Base-by-base conservation (phyloP, 2,797 vertebrate species). In the Mus caroli region DNA sequence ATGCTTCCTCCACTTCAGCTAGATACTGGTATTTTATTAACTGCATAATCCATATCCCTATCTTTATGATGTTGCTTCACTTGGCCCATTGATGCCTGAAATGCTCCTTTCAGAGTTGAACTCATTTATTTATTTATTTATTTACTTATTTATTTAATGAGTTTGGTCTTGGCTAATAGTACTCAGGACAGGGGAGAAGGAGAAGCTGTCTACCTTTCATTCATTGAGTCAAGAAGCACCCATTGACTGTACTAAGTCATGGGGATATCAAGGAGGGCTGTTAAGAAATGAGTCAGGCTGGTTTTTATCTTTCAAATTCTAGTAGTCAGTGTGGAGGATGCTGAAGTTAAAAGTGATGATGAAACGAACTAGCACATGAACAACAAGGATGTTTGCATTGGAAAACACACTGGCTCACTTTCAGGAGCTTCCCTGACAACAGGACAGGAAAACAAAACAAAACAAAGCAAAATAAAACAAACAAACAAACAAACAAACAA, bases 121-220 rank as follows among this genome's bases (percentile, higher is more conserved):
- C 50, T 94, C 46, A 40, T 28, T 69, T 88, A 78, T 11, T 26
- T 79, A 43, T 43, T 43, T 43, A 43, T 43, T 43, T 43, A 43
- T 43, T 43, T 43, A 43, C 5, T 43, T 43, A 43, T 64, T 78
- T 79, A 69, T 78, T 67, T 67, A 28, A 92, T 87, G 91, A 73
- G 62, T 93, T 87, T 94, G 69, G 60, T 64, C 31, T 46, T 69
- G 24, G 75, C 89, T 91, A 80, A 67, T 71, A 89, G 92, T 91
- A 54, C n/a, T 13, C 34, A 54, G 24, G 43, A 13, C 34, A 11
- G 22, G 12, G 4, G 10, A 24, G 37, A 4, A 64, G 71, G 94
- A 52, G 34, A 54, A 69, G 3, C 73, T 82, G 40, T 22, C 0
- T 13, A 22, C 31, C 31, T 79, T 14, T 69, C 78, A n/a, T 79